Evolutionary conservation across 2,797 vertebrate species (phyloP), one percentile per base, ranked within the genome.

Genomic region (Mionectes olivaceus): DNA sequence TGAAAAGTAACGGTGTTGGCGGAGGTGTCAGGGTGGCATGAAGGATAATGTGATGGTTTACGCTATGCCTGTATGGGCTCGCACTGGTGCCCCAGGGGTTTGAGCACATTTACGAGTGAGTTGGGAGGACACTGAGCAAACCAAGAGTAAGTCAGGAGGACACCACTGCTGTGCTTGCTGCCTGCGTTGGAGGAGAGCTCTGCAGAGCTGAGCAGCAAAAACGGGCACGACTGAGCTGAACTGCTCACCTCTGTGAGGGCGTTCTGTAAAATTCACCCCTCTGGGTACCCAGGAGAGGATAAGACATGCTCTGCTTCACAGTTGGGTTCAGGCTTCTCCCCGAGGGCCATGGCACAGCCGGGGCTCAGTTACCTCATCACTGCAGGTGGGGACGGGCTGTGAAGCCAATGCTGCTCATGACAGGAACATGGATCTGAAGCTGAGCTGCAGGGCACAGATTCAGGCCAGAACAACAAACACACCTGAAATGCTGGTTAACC

Each of bases 331-430:
- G 4, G 35, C 7, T 70, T 57, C 30, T 67, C 32, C 47, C 37
- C 0, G 2, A 39, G 70, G 44, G 33, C 37, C 13, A 0, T 0
- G 8, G 67, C 68, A 25, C 27, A 10, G 61, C 28, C 13, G 1
- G 15, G 6, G 10, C 39, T 33, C n/a, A 9, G 4, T 64, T 33
- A 11, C 35, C 16, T 10, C 4, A 6, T 47, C 22, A 2, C 13
- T 10, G 43, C 3, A 24, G 21, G 2, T 11, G 76, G 37, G 46
- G 49, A 78, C 7, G 25, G 41, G 33, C 69, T 52, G 77, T 6
- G 71, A n/a, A 32, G 82, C 27, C 12, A 10, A 0, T 1, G 0
- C 5, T 11, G 1, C 79, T 46, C 16, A 0, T 8, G 21, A 19
- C 13, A 7, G 30, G 27, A 57, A 32, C 0, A 1, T 7, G 25